A percentile compares a stretch with the other conserved stretches of the same genome.
Evolutionary conservation across 2,113 vertebrate species (phyloP).

Genomic region (Asarcornis scutulata): DNA sequence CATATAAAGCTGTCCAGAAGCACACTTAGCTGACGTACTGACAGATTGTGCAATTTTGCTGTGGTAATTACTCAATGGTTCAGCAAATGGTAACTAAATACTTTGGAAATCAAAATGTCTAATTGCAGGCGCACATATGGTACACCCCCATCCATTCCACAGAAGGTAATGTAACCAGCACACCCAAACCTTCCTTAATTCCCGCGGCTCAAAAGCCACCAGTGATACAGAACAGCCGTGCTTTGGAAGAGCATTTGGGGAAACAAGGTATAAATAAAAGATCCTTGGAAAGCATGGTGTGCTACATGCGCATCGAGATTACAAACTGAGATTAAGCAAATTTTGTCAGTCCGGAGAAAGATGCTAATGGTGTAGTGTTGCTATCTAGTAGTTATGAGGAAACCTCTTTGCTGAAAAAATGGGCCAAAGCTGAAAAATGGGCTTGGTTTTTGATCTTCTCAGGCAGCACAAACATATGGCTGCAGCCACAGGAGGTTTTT

Average conservation of each 20-base stretch:
- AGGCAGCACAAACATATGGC: accelerated
- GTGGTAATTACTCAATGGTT: constrained; percentile 78
- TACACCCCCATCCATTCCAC: constrained; percentile 21
- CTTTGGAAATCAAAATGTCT: constrained; percentile 74
- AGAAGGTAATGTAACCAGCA: constrained; percentile 67
- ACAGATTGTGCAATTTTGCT: constrained; percentile 74
- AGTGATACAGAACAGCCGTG: not conserved
- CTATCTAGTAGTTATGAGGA: not conserved
- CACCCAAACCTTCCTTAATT: constrained; percentile 62
- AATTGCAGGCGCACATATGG: constrained; percentile 74
- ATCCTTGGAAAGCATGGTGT: accelerated
- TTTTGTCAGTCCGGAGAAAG: not conserved
- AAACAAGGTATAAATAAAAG: not conserved
- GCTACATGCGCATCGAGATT: accelerated
- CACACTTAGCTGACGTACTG: constrained; percentile 61
- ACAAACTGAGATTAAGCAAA: no score
- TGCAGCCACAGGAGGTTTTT: not conserved
- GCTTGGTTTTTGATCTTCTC: not conserved
- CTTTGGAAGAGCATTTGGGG: not conserved
- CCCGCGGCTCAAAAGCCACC: not conserved
- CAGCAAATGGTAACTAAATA: constrained; percentile 79
- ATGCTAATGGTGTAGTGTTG: not conserved
- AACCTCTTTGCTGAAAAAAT: not conserved
- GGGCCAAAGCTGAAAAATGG: not conserved
- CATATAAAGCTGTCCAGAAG: constrained; percentile 69